Evolutionary conservation across 2,797 vertebrate species (phyloP).

Genomic region (Acomys russatus): DNA sequence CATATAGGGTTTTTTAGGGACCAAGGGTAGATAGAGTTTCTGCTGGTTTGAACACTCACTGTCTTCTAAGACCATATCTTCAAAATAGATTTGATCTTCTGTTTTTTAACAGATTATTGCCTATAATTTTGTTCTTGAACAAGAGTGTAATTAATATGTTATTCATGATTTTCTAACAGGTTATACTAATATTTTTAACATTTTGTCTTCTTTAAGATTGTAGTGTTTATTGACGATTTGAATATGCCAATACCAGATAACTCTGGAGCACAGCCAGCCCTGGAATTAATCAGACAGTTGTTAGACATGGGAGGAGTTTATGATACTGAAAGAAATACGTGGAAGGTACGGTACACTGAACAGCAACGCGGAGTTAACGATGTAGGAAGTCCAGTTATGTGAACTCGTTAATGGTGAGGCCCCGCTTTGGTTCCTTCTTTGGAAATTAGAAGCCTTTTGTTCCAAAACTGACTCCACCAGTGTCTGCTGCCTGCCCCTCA

Average conservation of each 20-base stretch:
- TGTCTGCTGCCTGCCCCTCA: neutral
- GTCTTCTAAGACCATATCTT: slow-evolving; percentile 17
- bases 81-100: neutral
- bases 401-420: neutral
- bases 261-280: slow-evolving; percentile 85
- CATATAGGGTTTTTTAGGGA: neutral
- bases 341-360: slow-evolving; percentile 84
- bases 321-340: slow-evolving; percentile 82
- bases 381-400: neutral
- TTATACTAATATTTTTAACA: neutral
- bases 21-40: neutral
- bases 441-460: neutral
- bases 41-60: neutral
- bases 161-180: neutral
- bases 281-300: slow-evolving; percentile 87
- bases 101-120: slow-evolving; percentile 20
- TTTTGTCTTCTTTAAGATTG: slow-evolving; percentile 77
- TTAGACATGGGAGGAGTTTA: slow-evolving; percentile 87
- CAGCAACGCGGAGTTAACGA: neutral
- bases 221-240: slow-evolving; percentile 88
- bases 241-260: slow-evolving; percentile 83
- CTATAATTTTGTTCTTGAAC: neutral
- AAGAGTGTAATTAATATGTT: slow-evolving; percentile 9
- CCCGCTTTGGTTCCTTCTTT: neutral
- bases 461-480: neutral